Percentiles rank a stretch among this genome's conserved stretches.
Conservation (phyloP, 2,888 invertebrate genomes). For the Choristoneura rosaceana region DNA sequence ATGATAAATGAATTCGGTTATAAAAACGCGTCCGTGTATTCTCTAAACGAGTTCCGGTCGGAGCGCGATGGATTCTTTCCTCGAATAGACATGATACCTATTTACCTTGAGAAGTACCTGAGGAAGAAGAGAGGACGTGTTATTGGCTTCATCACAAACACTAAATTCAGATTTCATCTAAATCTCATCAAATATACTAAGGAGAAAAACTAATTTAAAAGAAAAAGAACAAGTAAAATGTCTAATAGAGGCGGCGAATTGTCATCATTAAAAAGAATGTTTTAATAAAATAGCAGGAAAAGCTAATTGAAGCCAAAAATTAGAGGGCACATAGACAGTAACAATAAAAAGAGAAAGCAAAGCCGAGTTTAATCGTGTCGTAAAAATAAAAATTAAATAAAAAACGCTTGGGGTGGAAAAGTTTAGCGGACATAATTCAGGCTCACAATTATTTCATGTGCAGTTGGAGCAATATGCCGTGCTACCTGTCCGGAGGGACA, state of each 20-base stretch:
- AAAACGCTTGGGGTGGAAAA: slow-evolving; percentile 81
- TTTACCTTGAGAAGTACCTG: slow-evolving; percentile 86
- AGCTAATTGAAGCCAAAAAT: slow-evolving; percentile 83
- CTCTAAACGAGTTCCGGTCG: slow-evolving; percentile 81
- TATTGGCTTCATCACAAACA: slow-evolving; percentile 63
- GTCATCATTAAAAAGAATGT: slow-evolving; percentile 77
- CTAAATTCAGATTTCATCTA: slow-evolving; percentile 23
- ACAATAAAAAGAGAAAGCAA: slow-evolving; percentile 85
- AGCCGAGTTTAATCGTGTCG: slow-evolving; percentile 83
- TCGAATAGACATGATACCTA: slow-evolving; percentile 82
- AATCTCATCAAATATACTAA: slow-evolving; percentile 20
- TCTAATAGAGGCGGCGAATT: slow-evolving; percentile 51
- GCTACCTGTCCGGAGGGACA: slow-evolving; percentile 71
- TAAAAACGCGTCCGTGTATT: slow-evolving; percentile 79
- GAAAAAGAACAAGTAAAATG: slow-evolving; percentile 22
- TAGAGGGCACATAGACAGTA: slow-evolving; percentile 82
- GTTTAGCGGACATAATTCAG: slow-evolving; percentile 76
- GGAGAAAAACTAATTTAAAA: slow-evolving; percentile 6
- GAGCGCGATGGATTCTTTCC: slow-evolving; percentile 75
- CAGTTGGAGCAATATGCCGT: slow-evolving; percentile 63
- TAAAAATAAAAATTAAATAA: slow-evolving; percentile 86
- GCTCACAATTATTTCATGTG: slow-evolving; percentile 78
- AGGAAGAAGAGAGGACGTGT: slow-evolving; percentile 81
- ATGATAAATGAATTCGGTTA: slow-evolving; percentile 84
- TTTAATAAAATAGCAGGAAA: slow-evolving; percentile 78